Conservation (phyloP, 1,140 invertebrate genomes). For the Drosophila prosaltans region DNA sequence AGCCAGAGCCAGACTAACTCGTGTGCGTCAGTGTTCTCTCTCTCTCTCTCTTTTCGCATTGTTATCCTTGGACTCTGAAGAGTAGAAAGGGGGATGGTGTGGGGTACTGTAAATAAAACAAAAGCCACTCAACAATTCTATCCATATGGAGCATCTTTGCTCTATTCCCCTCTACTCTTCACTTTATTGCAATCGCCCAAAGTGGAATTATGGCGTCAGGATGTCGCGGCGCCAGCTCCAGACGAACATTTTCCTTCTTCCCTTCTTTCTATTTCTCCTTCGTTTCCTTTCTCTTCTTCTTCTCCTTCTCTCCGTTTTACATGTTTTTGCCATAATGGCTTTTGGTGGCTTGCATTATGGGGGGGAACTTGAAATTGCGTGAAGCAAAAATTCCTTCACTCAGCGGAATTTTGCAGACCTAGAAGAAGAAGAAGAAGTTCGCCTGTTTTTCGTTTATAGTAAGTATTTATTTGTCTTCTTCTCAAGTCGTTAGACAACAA, state of each 20-base stretch:
- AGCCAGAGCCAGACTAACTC: background rate
- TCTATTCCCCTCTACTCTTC: background rate
- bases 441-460: background rate
- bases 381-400: conserved; percentile 7
- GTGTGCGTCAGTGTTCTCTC: conserved; percentile 6
- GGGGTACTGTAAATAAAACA: conserved; percentile 55
- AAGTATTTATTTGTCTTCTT: background rate
- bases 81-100: conserved; percentile 21
- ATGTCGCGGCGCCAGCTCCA: conserved; percentile 66
- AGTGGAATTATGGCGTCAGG: conserved; percentile 68
- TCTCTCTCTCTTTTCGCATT: conserved; percentile 43
- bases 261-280: background rate
- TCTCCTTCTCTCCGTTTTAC: conserved; percentile 11
- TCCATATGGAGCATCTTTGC: conserved; percentile 57
- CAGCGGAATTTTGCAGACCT: background rate
- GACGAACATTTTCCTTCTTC: conserved; percentile 36
- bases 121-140: conserved; percentile 40
- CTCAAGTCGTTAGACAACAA: background rate
- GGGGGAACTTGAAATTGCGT: conserved; percentile 4
- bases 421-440: background rate
- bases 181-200: conserved; percentile 42
- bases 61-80: conserved; percentile 26
- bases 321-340: conserved; percentile 57
- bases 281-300: conserved; percentile 8
- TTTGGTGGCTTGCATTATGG: conserved; percentile 51